Evolutionary conservation across 2,797 vertebrate species (phyloP).

Genomic region (Channallabes apus): DNA sequence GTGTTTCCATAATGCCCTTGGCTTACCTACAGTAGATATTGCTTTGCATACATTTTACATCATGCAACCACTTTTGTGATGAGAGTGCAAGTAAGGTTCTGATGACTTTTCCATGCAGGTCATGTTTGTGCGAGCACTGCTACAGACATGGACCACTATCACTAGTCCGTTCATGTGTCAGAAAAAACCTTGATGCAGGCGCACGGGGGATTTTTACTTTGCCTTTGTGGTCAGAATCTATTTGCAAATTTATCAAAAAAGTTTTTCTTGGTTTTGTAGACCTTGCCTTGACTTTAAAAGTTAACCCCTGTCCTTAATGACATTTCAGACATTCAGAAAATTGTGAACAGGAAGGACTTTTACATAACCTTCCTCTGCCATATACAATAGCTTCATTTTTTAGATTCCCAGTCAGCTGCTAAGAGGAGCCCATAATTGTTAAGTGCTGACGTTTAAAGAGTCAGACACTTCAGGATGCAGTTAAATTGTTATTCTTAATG

Average conservation of each 20-base stretch:
- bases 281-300: neutral
- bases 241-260: neutral
- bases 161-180: neutral
- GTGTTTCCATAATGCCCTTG: neutral
- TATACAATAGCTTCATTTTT: neutral
- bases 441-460: neutral
- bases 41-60: neutral
- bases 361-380: neutral
- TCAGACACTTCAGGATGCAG: neutral
- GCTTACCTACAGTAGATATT: neutral
- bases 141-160: neutral
- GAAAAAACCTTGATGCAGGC: neutral
- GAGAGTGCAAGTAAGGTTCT: neutral
- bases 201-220: neutral
- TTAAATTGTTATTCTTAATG: neutral
- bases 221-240: neutral
- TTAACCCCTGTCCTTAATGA: neutral
- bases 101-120: neutral
- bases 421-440: neutral
- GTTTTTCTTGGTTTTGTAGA: neutral
- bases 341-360: neutral
- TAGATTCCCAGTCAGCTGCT: neutral
- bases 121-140: neutral
- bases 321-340: neutral
- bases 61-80: neutral